Base-by-base conservation (phyloP, 35 echinoderm and acorn worm species). In the Ophiothrix spiculata region DNA sequence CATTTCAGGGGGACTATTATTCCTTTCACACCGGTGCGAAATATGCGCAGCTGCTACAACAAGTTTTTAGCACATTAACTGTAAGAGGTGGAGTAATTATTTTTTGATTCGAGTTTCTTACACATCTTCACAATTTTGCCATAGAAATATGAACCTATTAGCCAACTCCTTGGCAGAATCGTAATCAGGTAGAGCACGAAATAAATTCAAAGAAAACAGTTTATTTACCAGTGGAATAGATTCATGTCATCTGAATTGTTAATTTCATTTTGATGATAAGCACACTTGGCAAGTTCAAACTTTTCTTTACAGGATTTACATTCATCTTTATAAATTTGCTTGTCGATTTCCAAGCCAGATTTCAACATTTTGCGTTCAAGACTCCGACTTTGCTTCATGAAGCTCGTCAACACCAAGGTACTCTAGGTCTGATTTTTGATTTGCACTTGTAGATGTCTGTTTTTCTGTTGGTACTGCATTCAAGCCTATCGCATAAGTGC, bases 141-240 rank as follows among this genome's bases (percentile, higher is more conserved):
- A 74, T 73, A 40, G 39, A 89, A 89, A 80, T 75, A 89, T 46
- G n/a, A 23, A 16, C 79, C 87, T 42, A 83, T 89, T 75, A 34
- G 87, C 87, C 80, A 89, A 39, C 36, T 83, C 28, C 33, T 36
- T 39, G 32, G 87, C 80, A 14, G 38, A 56, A 4, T 74, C 39
- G 40, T 10, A 35, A 37, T 80, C 63, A 21, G 87, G 87, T 3
- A 89, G 87, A 82, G 0, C 19, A 23, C 19, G 79, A 4, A 23
- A 17, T 75, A 54, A 82, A 1, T 25, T 54, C 56, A 37, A 29
- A 36, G 46, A 64, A 4, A 32, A 37, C 16, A 83, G 37, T 76
- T 74, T 83, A 6, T 75, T 36, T 35, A 84, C 33, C 4, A 82
- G 75, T 36, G 0, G 37, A 89, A 89, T 14, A 89, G 87, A 0